A percentile compares a stretch with the other conserved stretches of the same genome.
phyloP scores from a whole-genome alignment of 2,113 vertebrate genomes.

The Balaenoptera acutorostrata region DNA sequence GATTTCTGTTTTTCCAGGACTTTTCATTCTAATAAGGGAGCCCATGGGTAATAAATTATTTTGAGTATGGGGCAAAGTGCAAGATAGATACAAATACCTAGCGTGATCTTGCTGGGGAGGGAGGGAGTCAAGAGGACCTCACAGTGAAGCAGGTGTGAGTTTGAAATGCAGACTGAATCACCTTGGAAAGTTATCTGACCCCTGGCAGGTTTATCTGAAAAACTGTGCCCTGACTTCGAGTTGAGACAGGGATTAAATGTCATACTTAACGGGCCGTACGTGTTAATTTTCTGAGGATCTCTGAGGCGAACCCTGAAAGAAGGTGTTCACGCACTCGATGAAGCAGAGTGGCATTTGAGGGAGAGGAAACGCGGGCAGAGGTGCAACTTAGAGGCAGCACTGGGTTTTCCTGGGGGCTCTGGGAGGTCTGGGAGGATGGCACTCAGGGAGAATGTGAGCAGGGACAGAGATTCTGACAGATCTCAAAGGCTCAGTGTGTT shows the following conservation, averaged over 20 bases:
- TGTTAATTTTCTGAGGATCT: neutral
- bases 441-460: neutral
- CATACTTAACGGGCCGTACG: neutral
- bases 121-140: neutral
- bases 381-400: neutral
- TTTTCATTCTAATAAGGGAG: conserved; percentile 11
- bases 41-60: neutral
- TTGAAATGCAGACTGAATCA: neutral
- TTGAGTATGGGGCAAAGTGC: neutral
- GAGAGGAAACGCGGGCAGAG: neutral
- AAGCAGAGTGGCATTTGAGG: neutral
- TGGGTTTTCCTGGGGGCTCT: neutral
- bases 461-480: neutral
- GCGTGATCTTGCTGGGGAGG: neutral
- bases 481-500: neutral
- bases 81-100: neutral
- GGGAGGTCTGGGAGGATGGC: neutral
- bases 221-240: neutral
- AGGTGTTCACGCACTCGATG: neutral
- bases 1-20: neutral
- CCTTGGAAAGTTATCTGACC: neutral
- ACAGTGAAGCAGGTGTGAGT: neutral
- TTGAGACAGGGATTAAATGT: neutral
- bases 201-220: neutral
- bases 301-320: neutral